Evolutionary conservation across 1,140 invertebrate species (phyloP).

Genomic region (Hyposmocoma kahamanoa): DNA sequence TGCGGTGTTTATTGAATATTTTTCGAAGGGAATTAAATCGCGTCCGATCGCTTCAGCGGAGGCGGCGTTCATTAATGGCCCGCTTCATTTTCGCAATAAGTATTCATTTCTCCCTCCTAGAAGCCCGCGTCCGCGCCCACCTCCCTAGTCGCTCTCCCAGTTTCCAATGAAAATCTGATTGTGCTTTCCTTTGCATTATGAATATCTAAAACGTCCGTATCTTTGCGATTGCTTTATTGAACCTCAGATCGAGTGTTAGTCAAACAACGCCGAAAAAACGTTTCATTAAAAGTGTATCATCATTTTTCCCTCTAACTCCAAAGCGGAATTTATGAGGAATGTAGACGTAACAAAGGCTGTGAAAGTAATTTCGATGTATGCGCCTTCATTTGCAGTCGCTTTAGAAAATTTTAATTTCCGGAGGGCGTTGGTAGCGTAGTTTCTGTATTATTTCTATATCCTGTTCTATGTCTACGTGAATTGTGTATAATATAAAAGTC

Average conservation of each 20-base stretch:
- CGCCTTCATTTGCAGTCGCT: conserved; percentile 32
- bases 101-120: conserved; percentile 63
- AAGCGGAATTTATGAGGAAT: conserved; percentile 13
- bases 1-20: conserved; percentile 64
- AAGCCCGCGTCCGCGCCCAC: conserved; percentile 21
- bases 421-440: conserved; percentile 18
- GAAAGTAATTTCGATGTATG: conserved; percentile 30
- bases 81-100: conserved; percentile 67
- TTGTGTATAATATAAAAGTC: too few species aligned
- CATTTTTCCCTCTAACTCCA: conserved; percentile 12
- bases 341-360: conserved; percentile 25
- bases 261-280: conserved; percentile 29
- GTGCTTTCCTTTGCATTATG: conserved; percentile 59
- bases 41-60: conserved; percentile 41
- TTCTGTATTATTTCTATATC: too few species aligned
- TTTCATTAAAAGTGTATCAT: conserved; percentile 30
- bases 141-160: conserved; percentile 17
- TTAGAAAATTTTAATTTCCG: conserved; percentile 43
- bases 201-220: conserved; percentile 46
- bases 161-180: conserved; percentile 61
- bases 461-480: too few species aligned
- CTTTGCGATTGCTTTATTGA: conserved; percentile 40
- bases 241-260: conserved; percentile 30
- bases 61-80: conserved; percentile 56
- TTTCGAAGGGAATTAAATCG: conserved; percentile 56